Percentiles rank a stretch among this genome's conserved stretches.
Evolutionary conservation across 1,140 invertebrate species (phyloP).

Genomic region (Antheraea mylitta): DNA sequence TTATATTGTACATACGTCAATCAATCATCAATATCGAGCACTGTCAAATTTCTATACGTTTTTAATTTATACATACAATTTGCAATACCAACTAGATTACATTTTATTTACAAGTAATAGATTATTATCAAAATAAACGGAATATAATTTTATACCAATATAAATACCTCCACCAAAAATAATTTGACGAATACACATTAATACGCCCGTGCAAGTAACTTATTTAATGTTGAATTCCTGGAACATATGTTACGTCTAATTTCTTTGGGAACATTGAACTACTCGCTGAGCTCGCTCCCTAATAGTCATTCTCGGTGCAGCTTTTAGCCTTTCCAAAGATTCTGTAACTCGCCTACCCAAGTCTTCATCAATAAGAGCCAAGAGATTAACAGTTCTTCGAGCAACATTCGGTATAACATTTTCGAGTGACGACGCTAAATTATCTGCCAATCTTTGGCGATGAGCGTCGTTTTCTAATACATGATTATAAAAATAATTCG

Average conservation of each 20-base stretch:
- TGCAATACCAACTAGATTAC: too few species aligned
- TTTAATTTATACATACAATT: too few species aligned
- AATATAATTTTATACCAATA: too few species aligned
- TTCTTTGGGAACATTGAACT: conserved; percentile 1
- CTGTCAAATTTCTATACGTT: too few species aligned
- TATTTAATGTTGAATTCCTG: too few species aligned
- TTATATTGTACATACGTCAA: too few species aligned
- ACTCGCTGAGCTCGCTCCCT: background rate
- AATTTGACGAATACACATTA: too few species aligned
- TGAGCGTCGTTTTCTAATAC: conserved; percentile 36
- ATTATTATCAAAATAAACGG: too few species aligned
- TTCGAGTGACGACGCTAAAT: conserved; percentile 27
- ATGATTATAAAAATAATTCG: conserved; percentile 46
- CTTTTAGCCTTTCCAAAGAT: conserved; percentile 6
- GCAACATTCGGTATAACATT: conserved; percentile 26
- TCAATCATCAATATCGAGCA: too few species aligned
- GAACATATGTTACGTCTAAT: background rate
- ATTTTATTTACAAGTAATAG: too few species aligned
- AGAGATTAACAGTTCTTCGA: conserved; percentile 29
- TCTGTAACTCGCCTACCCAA: conserved; percentile 28
- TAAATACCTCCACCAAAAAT: too few species aligned
- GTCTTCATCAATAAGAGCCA: conserved; percentile 33
- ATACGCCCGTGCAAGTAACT: too few species aligned
- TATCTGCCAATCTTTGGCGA: conserved; percentile 42
- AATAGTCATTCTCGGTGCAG: background rate